These are phyloP conservation scores for Tinea semifulvella DNA, from an alignment of 2,888 invertebrate genomes.

Conservation along the genomic window DNA sequence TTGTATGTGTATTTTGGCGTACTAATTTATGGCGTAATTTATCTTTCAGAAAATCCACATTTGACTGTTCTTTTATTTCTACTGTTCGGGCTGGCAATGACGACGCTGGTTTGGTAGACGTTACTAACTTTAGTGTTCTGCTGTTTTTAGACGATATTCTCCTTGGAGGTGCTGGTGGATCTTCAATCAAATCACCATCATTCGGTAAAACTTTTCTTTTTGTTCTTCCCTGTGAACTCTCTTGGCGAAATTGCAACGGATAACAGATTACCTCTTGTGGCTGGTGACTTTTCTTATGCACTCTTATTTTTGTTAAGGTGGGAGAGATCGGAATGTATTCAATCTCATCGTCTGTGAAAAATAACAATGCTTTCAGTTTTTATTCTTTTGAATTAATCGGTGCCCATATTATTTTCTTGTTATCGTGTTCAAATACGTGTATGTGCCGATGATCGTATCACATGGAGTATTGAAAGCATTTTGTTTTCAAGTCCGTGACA, in stretches of 20 bases:
- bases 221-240: constrained; percentile 14
- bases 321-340: constrained; percentile 86
- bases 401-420: constrained; percentile 20
- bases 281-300: constrained; percentile 71
- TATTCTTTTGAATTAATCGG: neutral
- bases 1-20: constrained; percentile 54
- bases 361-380: constrained; percentile 1
- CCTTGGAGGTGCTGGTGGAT: constrained; percentile 78
- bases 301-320: constrained; percentile 81
- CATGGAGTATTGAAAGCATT: constrained; percentile 20
- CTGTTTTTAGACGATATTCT: constrained; percentile 80
- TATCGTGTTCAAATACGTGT: constrained; percentile 46
- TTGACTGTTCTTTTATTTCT: constrained; percentile 42
- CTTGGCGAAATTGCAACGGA: constrained; percentile 37
- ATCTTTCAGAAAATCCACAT: constrained; percentile 69
- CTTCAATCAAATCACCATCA: constrained; percentile 22
- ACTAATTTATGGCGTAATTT: constrained; percentile 69
- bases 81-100: constrained; percentile 38
- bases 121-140: constrained; percentile 72
- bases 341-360: constrained; percentile 79
- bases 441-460: constrained; percentile 39
- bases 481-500: constrained; percentile 21
- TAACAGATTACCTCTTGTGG: constrained; percentile 69
- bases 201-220: constrained; percentile 13
- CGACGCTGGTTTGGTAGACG: constrained; percentile 55